phyloP scores from a whole-genome alignment of 2,113 vertebrate genomes.

The Carassius carassius region DNA sequence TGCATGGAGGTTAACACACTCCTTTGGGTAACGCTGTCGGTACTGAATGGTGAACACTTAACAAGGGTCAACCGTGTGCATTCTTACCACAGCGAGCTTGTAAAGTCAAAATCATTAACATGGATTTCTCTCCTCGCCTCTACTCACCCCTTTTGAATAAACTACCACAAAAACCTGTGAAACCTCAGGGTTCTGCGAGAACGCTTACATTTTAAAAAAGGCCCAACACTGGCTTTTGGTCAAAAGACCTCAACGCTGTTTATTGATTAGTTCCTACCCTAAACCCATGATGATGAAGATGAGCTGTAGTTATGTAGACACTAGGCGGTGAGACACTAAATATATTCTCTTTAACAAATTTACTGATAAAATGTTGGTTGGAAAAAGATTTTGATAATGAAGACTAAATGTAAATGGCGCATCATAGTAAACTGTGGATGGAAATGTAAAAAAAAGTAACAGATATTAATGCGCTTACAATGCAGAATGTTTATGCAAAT shows the following conservation, averaged over 20 bases:
- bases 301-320: neutral
- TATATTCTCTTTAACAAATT: neutral
- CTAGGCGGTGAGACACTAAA: neutral
- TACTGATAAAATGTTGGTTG: no score
- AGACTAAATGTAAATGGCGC: neutral
- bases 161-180: neutral
- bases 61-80: neutral
- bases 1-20: neutral
- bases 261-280: neutral
- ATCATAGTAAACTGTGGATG: neutral
- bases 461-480: no score
- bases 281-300: neutral
- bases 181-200: neutral
- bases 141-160: neutral
- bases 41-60: constrained; percentile 7
- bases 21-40: neutral
- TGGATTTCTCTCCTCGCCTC: neutral
- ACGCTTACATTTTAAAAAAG: neutral
- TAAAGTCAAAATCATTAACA: constrained; percentile 15
- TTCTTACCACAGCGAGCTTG: constrained; percentile 1
- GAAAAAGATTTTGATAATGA: no score
- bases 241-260: neutral
- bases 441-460: neutral
- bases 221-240: neutral
- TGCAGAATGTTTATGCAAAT: neutral